Evolutionary conservation across 2,113 vertebrate genomes (phyloP).

Genomic region (Pangasianodon gigas): DNA sequence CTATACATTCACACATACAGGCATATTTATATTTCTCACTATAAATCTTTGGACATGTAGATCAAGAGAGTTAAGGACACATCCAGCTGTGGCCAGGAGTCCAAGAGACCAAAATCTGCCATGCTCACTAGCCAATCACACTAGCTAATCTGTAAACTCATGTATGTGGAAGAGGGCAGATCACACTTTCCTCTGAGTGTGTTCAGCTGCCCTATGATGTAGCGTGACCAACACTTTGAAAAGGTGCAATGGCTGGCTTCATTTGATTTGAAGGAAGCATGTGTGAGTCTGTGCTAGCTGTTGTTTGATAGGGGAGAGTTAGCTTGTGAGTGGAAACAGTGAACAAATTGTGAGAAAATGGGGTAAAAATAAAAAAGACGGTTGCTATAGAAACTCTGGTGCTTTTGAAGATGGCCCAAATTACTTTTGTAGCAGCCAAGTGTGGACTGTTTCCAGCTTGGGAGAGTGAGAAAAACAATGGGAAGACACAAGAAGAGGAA

Average conservation of each 20-base stretch:
- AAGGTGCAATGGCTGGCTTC: too few relatives aligned
- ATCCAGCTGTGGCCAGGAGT: not conserved
- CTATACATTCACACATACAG: conserved; percentile 26
- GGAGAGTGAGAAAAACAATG: conserved; percentile 34
- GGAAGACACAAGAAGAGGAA: conserved; percentile 33
- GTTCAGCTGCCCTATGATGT: not conserved
- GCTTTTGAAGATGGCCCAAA: conserved; percentile 71
- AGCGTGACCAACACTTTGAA: not conserved
- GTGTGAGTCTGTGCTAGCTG: not conserved
- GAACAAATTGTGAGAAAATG: conserved; percentile 12
- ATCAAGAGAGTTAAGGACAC: conserved; percentile 20
- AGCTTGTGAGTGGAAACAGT: not conserved
- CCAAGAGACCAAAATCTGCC: not conserved
- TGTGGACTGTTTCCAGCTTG: conserved; percentile 59
- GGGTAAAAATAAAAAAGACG: not conserved
- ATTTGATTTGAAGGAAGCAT: not conserved
- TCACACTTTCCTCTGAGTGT: not conserved
- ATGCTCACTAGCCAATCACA: conserved; percentile 41
- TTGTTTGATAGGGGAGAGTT: not conserved
- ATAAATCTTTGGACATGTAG: conserved; percentile 22
- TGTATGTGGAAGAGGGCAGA: not conserved
- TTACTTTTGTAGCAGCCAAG: conserved; percentile 71
- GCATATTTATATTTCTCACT: conserved; percentile 16
- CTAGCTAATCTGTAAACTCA: not conserved
- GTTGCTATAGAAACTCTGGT: conserved; percentile 68